These are phyloP conservation scores for Apostichopus parvimensis DNA, from an alignment of 35 echinoderm and acorn worm species.

Conservation along the genomic window DNA sequence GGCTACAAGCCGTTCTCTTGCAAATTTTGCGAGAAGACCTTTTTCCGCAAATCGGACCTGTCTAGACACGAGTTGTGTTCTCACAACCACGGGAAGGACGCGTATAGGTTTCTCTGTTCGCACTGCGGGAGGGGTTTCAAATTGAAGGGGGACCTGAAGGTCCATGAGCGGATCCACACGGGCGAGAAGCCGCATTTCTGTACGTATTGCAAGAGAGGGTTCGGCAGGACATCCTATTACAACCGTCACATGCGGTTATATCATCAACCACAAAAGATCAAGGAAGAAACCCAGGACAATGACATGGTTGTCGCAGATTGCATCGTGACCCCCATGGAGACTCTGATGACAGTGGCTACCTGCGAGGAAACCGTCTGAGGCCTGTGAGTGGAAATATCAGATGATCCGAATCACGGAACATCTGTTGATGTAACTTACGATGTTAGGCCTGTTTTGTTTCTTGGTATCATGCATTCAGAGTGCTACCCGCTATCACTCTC, in stretches of 20 bases:
- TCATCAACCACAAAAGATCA: constrained; percentile 1
- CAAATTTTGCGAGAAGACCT: constrained; percentile 20
- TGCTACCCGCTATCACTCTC: no score
- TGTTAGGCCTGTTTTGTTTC: no score
- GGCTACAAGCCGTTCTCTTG: constrained; percentile 29
- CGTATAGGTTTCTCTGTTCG: constrained; percentile 20
- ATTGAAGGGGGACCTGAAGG: constrained; percentile 36
- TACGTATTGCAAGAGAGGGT: constrained; percentile 22
- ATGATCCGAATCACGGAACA: no score
- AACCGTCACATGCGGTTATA: constrained; percentile 28
- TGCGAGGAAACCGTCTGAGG: background rate
- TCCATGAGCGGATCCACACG: constrained; percentile 39
- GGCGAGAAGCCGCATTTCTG: constrained; percentile 18
- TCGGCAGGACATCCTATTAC: constrained; percentile 12
- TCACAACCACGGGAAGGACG: constrained; percentile 35
- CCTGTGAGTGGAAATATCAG: no score
- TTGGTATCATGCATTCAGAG: no score
- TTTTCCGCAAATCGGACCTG: constrained; percentile 17
- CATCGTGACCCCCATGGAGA: background rate
- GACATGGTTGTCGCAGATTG: background rate
- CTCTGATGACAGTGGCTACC: background rate
- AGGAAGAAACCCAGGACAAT: constrained; percentile 4
- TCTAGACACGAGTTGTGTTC: constrained; percentile 14
- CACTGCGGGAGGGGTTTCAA: constrained; percentile 47
- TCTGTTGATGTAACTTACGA: no score